A percentile compares a stretch with the other conserved stretches of the same genome.
These are phyloP conservation scores for Gymnoscopelus braueri DNA, from an alignment of 2,797 vertebrate species.

Conservation along the genomic window DNA sequence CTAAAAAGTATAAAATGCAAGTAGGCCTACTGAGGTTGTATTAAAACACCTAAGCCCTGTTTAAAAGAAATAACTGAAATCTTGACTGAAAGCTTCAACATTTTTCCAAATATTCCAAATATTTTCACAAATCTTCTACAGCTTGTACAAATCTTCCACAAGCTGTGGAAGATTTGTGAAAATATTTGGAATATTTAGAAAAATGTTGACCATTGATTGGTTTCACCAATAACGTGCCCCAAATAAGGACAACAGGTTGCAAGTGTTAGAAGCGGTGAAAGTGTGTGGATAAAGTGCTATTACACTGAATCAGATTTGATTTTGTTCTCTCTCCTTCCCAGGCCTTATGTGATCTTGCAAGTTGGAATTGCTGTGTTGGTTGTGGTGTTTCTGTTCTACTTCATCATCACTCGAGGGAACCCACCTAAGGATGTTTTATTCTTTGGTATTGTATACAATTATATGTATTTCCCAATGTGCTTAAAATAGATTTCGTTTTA, in stretches of 20 bases:
- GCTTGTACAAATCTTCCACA: no score
- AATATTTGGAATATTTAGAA: no score
- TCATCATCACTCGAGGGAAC: constrained; percentile 72
- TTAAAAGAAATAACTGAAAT: no score
- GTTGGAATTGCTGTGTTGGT: constrained; percentile 72
- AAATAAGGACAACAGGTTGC: no score
- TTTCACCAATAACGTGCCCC: no score
- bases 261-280: no score
- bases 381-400: constrained; percentile 75
- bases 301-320: constrained; percentile 34
- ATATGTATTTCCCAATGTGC: constrained; percentile 36
- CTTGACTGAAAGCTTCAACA: no score
- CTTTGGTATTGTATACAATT: constrained; percentile 78
- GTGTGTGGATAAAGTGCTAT: constrained; percentile 16
- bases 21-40: background rate
- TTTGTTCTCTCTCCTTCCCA: constrained; percentile 44
- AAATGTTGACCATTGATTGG: no score
- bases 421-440: constrained; percentile 84
- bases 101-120: no score
- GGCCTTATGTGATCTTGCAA: constrained; percentile 72
- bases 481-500: constrained; percentile 31
- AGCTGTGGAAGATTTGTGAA: no score
- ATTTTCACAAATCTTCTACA: no score
- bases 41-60: background rate
- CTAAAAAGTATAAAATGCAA: constrained; percentile 31